Evolutionary conservation across 2,888 invertebrate species (phyloP).

Genomic region (Ennomos quercinarius): DNA sequence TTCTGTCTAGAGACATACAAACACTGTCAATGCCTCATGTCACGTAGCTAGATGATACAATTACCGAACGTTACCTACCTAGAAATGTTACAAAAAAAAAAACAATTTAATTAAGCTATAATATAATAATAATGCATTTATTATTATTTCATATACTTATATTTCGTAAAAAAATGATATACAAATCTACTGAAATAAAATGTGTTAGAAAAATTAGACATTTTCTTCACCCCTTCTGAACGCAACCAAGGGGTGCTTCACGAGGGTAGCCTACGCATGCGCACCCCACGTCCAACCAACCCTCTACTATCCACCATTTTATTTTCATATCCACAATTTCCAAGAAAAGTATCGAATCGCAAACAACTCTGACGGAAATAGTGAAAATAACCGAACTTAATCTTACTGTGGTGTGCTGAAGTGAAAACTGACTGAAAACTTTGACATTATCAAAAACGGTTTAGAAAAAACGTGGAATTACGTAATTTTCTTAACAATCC

Average conservation of each 20-base stretch:
- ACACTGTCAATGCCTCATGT: no score
- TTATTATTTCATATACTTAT: no score
- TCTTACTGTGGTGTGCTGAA: conserved; percentile 39
- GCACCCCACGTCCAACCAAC: conserved; percentile 55
- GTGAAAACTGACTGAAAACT: conserved; percentile 42
- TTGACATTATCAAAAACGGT: conserved; percentile 36
- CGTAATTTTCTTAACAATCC: conserved; percentile 53
- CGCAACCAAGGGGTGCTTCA: conserved; percentile 51
- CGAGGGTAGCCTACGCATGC: conserved; percentile 64
- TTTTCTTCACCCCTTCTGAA: conserved; percentile 46
- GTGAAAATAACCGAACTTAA: conserved; percentile 10
- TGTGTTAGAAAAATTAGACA: not conserved
- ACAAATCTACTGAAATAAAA: no score
- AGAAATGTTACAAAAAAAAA: no score
- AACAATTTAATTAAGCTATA: no score
- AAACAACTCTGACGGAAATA: conserved; percentile 24
- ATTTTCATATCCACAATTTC: conserved; percentile 57
- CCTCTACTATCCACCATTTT: conserved; percentile 71
- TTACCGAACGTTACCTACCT: no score
- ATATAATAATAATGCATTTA: no score
- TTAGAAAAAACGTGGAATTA: conserved; percentile 44
- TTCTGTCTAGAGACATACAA: no score
- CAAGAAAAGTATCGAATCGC: conserved; percentile 30
- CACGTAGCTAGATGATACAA: no score
- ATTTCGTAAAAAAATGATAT: not conserved